A percentile compares a stretch with the other conserved stretches of the same genome.
These are phyloP conservation scores for Epinotia brunnichana DNA, from an alignment of 2,888 invertebrate genomes.

Conservation along the genomic window DNA sequence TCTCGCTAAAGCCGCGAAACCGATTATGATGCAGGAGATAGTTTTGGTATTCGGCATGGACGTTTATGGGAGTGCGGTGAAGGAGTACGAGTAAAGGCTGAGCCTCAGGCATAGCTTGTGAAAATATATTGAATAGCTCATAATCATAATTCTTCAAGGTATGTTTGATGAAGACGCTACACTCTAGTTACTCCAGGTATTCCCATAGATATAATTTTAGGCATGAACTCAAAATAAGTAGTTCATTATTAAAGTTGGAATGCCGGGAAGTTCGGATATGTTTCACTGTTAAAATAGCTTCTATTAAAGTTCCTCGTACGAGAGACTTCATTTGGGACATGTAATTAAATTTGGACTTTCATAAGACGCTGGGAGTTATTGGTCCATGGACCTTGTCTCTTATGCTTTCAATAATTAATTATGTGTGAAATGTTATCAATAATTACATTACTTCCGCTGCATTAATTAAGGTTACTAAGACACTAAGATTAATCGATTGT, in stretches of 20 bases:
- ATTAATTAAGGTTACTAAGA: no score
- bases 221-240: slow-evolving; percentile 39
- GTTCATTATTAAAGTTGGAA: slow-evolving; percentile 37
- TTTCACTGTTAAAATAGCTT: slow-evolving; percentile 35
- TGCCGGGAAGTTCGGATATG: slow-evolving; percentile 33
- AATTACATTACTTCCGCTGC: no score
- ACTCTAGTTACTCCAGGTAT: slow-evolving; percentile 10
- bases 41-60: no score
- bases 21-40: no score
- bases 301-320: slow-evolving; percentile 32
- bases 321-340: not conserved
- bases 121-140: no score
- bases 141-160: not conserved
- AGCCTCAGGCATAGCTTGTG: no score
- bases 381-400: not conserved
- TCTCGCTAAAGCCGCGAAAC: no score
- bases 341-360: slow-evolving; percentile 27
- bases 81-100: no score
- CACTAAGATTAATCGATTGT: no score
- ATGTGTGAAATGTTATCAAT: no score
- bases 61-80: no score
- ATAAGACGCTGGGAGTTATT: not conserved
- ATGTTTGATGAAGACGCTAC: slow-evolving; percentile 6
- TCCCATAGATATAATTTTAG: slow-evolving; percentile 39
- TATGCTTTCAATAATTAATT: no score